These are phyloP conservation scores for Hyles vespertilio DNA, from an alignment of 1,140 invertebrate species.

Conservation along the genomic window DNA sequence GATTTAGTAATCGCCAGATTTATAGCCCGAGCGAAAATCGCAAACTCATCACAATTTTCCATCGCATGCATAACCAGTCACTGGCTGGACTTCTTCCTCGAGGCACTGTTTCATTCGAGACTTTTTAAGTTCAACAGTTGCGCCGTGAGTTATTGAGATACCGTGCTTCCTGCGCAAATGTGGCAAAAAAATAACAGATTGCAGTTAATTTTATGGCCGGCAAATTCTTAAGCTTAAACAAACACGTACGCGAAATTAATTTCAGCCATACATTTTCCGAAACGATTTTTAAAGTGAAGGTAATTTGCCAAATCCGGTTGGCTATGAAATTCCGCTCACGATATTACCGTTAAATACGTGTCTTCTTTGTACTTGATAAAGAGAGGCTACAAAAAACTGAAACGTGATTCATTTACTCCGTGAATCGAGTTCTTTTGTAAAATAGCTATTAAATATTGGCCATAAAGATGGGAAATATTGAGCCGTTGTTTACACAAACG, in stretches of 20 bases:
- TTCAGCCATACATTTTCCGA: conserved; percentile 32
- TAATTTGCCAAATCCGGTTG: conserved; percentile 33
- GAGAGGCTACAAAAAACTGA: too few species aligned
- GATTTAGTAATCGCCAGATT: conserved; percentile 66
- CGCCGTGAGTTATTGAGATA: conserved; percentile 40
- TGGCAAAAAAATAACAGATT: conserved; percentile 37
- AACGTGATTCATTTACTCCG: too few species aligned
- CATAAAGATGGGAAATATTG: too few species aligned
- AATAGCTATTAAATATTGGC: too few species aligned
- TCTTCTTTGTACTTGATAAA: too few species aligned
- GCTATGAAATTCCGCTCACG: too few species aligned
- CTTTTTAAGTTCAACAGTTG: conserved; percentile 35
- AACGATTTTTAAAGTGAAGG: conserved; percentile 31
- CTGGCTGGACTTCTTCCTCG: conserved; percentile 29
- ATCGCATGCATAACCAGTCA: conserved; percentile 50
- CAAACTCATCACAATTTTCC: conserved; percentile 60
- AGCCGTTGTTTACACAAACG: too few species aligned
- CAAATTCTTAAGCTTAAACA: conserved; percentile 44
- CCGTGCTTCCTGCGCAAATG: conserved; percentile 36
- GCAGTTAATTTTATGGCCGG: conserved; percentile 44
- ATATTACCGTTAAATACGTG: too few species aligned
- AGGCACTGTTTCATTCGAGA: conserved; percentile 29
- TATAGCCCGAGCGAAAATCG: conserved; percentile 56
- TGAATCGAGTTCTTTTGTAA: too few species aligned
- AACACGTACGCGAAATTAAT: conserved; percentile 45